Conservation (phyloP, 2,113 vertebrate genomes). For the Axis porcinus region DNA sequence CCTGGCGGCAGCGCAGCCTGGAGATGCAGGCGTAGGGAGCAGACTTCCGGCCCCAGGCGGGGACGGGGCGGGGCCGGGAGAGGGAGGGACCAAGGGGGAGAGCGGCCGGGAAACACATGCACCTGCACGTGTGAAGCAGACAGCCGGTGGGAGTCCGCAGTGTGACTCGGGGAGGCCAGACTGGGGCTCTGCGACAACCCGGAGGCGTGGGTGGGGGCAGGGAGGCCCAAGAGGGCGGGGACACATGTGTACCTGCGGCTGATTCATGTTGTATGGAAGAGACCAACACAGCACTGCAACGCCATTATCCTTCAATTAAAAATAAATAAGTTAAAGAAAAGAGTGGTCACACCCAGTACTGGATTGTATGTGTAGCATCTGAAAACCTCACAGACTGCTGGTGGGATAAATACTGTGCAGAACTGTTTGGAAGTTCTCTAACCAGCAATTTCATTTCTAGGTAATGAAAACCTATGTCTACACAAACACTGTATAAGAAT, state of each 20-base stretch:
- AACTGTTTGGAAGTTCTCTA: neutral
- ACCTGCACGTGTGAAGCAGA: fast-evolving
- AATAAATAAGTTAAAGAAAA: neutral
- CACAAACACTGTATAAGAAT: neutral
- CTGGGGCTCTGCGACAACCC: neutral
- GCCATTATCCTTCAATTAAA: neutral
- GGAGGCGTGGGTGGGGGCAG: fast-evolving
- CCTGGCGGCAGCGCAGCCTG: fast-evolving
- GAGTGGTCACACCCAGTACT: neutral
- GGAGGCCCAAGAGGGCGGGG: neutral
- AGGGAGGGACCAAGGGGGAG: fast-evolving
- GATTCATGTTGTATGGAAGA: neutral
- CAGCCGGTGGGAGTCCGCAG: neutral
- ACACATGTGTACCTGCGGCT: neutral
- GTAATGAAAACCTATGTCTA: neutral
- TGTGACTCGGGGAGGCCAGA: neutral
- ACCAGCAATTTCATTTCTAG: neutral
- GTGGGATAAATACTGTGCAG: neutral
- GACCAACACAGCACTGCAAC: neutral
- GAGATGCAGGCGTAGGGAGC: neutral
- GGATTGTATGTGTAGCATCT: neutral
- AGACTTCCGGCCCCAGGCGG: fast-evolving
- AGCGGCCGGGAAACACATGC: fast-evolving
- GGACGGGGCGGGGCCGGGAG: fast-evolving
- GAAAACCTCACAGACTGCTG: neutral